Evolutionary conservation across 2,888 invertebrate genomes (phyloP).

Genomic region (Cheilosia impressa): DNA sequence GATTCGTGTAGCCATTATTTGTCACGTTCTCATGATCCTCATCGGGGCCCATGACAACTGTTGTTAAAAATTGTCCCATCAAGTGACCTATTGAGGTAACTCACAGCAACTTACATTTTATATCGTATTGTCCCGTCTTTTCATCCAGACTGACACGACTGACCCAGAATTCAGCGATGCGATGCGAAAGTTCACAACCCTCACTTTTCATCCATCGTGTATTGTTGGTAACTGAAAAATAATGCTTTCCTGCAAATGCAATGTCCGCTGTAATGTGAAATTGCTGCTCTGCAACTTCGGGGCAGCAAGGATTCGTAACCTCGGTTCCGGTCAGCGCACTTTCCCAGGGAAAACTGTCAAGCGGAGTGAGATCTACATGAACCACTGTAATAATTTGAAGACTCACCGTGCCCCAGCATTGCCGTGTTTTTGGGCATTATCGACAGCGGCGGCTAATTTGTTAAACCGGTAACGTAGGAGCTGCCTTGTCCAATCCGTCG

Average conservation of each 20-base stretch:
- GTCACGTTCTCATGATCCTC: conserved; percentile 86
- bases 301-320: conserved; percentile 86
- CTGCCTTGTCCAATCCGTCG: conserved; percentile 84
- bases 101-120: conserved; percentile 83
- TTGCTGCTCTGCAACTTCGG: conserved; percentile 85
- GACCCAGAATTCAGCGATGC: conserved; percentile 86
- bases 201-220: conserved; percentile 81
- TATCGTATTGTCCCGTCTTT: conserved; percentile 84
- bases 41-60: conserved; percentile 87
- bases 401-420: conserved; percentile 85
- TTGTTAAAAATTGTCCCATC: too few species aligned
- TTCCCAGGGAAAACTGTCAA: conserved; percentile 86
- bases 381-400: not conserved
- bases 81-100: not conserved
- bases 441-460: conserved; percentile 84
- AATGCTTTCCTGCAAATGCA: conserved; percentile 84
- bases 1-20: conserved; percentile 86
- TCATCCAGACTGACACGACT: conserved; percentile 85
- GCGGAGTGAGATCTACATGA: not conserved
- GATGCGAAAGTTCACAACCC: conserved; percentile 85
- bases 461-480: conserved; percentile 85
- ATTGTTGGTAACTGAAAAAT: conserved; percentile 79
- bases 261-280: conserved; percentile 87
- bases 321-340: conserved; percentile 87
- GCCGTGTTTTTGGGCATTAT: conserved; percentile 84